These are phyloP conservation scores for Cinclus cinclus DNA, from an alignment of 2,113 vertebrate genomes.

Conservation along the genomic window DNA sequence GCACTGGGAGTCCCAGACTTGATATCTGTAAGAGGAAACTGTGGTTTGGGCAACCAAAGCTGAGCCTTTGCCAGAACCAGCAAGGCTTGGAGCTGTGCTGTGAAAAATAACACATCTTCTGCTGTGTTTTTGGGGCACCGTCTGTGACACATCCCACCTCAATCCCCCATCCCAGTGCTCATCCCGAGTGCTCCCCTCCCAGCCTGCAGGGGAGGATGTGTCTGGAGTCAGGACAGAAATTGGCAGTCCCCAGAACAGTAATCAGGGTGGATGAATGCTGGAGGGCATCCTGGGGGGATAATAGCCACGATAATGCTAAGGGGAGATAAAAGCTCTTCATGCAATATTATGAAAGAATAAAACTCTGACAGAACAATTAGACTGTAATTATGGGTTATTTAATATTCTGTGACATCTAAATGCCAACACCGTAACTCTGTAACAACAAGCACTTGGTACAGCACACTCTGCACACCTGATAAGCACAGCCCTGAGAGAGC, in stretches of 20 bases:
- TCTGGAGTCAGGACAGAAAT: background rate
- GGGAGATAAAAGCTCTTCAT: background rate
- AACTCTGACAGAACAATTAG: background rate
- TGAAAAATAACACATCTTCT: background rate
- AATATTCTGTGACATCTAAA: background rate
- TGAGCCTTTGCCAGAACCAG: background rate
- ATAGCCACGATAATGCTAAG: background rate
- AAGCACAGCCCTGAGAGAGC: background rate
- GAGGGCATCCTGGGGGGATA: background rate
- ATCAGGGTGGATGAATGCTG: background rate
- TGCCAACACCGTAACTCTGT: background rate
- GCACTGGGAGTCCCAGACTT: background rate
- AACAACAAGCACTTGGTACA: background rate
- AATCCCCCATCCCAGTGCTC: background rate
- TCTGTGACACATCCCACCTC: background rate
- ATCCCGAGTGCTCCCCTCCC: background rate
- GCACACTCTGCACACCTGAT: background rate
- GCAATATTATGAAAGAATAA: constrained; percentile 4
- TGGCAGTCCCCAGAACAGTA: background rate
- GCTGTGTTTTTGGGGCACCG: background rate
- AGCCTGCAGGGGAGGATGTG: fast-evolving
- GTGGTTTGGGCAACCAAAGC: background rate
- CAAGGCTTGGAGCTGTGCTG: background rate
- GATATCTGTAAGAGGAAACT: background rate
- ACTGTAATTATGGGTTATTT: constrained; percentile 17